Evolutionary conservation across 2,797 vertebrate genomes (phyloP), one percentile per base, ranked within the genome.

Genomic region (Eulemur rubriventer): DNA sequence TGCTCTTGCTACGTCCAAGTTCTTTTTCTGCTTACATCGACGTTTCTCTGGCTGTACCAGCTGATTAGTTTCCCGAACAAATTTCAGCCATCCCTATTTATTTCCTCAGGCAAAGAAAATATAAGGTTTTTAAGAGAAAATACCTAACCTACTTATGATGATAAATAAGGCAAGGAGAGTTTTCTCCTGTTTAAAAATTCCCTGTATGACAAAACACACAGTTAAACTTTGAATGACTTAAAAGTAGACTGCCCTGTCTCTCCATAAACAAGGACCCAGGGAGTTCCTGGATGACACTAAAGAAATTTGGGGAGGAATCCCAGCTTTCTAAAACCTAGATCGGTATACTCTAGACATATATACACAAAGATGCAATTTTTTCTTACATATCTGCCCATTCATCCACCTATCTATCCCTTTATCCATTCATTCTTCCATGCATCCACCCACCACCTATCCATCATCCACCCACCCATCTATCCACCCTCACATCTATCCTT

Each of bases 61-160:
- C 41, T 30, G 70, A 65, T 50, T 11, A 2, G 14, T 7, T n/a
- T 22, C 38, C 57, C 0, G 7, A 46, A 17, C 26, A 4, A 3
- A 65, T 59, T 50, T 50, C 85, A 57, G 30, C 52, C 33, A 0
- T n/a, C 4, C 83, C 18, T 24, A 6, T 33, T 57, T 65, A 38
- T 57, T 63, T 85, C 95, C 89, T 72, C 61, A 4, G 94, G 85
- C 92, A 57, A 57, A 92, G 38, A 70, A 81, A 72, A 72, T 9
- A n/a, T 0, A 10, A 26, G n/a, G 1, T 33, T 81, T 85, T 70
- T 24, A 26, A 30, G 35, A 76, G 73, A 9, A 65, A 48, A 57
- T 11, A 41, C 50, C 14, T 63, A n/a, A 7, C 70, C 76, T 89
- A 8, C 65, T 92, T 26, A n/a, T 4, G 10, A 30, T 4, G 92